These are phyloP conservation scores for Scaptodrosophila lebanonensis DNA, from an alignment of 1,140 invertebrate genomes.

Conservation along the genomic window DNA sequence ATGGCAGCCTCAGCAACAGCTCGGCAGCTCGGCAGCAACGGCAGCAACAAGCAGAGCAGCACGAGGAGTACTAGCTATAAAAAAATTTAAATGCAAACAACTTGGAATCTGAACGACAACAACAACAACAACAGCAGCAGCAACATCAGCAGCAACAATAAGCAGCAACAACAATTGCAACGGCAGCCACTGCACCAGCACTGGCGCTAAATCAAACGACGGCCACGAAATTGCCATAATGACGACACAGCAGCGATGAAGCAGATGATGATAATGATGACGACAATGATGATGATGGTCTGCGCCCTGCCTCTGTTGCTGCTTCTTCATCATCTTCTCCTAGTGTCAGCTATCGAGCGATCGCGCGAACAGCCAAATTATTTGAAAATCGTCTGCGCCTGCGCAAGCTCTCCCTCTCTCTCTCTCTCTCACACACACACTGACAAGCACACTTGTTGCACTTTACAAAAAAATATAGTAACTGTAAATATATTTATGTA, in stretches of 20 bases:
- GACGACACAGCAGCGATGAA: conserved; percentile 37
- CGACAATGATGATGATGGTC: neutral
- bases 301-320: conserved; percentile 4
- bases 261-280: conserved; percentile 1
- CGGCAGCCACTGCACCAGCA: neutral
- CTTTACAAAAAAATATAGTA: conserved; percentile 20
- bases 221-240: conserved; percentile 70
- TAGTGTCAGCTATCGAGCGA: neutral
- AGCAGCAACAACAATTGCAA: neutral
- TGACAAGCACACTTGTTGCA: conserved; percentile 55
- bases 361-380: conserved; percentile 34
- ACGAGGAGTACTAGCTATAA: neutral
- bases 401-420: conserved; percentile 15
- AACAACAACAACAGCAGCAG: neutral
- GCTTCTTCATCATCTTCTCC: too few relatives aligned
- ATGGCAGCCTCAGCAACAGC: conserved; percentile 32
- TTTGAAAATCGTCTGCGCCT: conserved; percentile 36
- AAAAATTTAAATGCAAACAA: conserved; percentile 60
- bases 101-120: conserved; percentile 11
- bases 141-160: neutral
- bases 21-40: neutral
- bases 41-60: conserved; percentile 1
- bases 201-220: conserved; percentile 67
- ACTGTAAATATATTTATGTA: too few relatives aligned
- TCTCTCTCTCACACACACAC: too few relatives aligned